These are phyloP conservation scores for Mormyrus lacerda DNA, from an alignment of 2,113 vertebrate species.

Conservation along the genomic window DNA sequence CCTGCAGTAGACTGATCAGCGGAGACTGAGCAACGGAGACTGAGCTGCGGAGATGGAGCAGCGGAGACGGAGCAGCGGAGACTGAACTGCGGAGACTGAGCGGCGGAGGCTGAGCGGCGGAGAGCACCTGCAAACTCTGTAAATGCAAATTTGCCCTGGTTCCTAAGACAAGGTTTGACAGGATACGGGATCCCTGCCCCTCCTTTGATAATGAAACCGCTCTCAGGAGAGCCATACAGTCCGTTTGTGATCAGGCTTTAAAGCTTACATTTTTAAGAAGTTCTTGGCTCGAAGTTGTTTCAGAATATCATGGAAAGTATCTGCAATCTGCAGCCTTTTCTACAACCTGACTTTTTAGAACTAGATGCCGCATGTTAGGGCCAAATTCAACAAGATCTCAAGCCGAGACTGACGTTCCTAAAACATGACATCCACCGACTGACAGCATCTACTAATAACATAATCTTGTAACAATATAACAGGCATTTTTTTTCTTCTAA, in stretches of 20 bases:
- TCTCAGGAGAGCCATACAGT: background rate
- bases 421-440: background rate
- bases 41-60: background rate
- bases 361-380: background rate
- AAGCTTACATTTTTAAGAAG: background rate
- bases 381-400: conserved; percentile 3
- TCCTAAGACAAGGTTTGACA: background rate
- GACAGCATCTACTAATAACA: conserved; percentile 6
- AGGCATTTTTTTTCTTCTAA: background rate
- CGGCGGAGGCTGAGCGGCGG: background rate
- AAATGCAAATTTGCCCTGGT: background rate
- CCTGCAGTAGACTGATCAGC: background rate
- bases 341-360: background rate
- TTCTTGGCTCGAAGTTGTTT: background rate
- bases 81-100: background rate
- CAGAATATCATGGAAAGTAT: background rate
- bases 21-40: background rate
- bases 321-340: background rate
- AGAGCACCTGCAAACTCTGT: background rate
- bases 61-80: background rate
- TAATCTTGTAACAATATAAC: background rate
- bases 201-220: background rate
- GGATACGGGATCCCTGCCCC: background rate
- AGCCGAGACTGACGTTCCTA: background rate
- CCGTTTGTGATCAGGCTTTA: background rate